Percentiles rank a stretch among this genome's conserved stretches.
Conservation (phyloP, 2,888 invertebrate genomes). For the Coenonympha arcania region DNA sequence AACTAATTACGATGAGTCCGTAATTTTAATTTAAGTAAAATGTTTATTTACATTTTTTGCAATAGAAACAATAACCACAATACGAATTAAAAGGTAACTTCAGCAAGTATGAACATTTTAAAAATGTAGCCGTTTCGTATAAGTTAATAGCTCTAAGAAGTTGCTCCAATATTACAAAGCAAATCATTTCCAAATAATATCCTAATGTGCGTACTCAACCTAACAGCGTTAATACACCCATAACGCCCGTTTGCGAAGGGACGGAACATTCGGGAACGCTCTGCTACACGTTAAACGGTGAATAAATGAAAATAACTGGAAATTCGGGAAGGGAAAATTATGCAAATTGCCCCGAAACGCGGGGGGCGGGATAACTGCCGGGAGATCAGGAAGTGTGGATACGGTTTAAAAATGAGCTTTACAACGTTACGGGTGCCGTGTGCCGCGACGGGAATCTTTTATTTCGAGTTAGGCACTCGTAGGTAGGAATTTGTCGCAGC, state of each 20-base stretch:
- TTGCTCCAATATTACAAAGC: background rate
- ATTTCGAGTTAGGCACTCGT: constrained; percentile 19
- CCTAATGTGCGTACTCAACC: constrained; percentile 7
- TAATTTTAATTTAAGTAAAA: too few relatives aligned
- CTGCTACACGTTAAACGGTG: constrained; percentile 22
- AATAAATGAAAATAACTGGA: constrained; percentile 33
- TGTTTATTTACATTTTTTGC: too few relatives aligned
- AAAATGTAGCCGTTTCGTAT: background rate
- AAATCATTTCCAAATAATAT: constrained; percentile 8
- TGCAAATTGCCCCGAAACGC: constrained; percentile 31
- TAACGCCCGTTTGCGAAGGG: constrained; percentile 18
- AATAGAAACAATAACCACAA: too few relatives aligned
- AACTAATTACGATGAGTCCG: too few relatives aligned
- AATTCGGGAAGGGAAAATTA: constrained; percentile 34
- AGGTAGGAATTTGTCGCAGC: constrained; percentile 15
- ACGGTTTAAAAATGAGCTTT: constrained; percentile 27
- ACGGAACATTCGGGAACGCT: constrained; percentile 20
- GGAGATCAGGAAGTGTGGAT: constrained; percentile 24
- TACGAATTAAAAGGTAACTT: too few relatives aligned
- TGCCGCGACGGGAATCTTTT: constrained; percentile 18
- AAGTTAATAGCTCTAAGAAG: background rate
- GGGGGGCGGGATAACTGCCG: constrained; percentile 27
- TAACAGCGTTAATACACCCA: constrained; percentile 18
- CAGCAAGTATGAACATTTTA: too few relatives aligned
- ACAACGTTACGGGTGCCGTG: constrained; percentile 25